Base-by-base conservation (phyloP, 1,140 invertebrate genomes). In the Drosophila repletoides region DNA sequence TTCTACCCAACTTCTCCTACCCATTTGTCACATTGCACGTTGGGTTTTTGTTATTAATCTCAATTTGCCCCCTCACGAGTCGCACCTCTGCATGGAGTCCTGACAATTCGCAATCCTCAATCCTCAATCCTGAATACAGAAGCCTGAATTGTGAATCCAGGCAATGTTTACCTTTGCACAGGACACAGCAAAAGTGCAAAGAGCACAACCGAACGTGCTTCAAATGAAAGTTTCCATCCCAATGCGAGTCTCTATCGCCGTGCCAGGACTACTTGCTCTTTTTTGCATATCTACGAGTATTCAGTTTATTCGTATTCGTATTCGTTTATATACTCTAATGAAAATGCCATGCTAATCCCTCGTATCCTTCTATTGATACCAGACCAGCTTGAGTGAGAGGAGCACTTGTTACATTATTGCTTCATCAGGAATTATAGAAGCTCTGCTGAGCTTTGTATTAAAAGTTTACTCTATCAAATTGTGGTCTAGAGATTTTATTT, bases 11-110 rank as follows among this genome's bases (percentile, higher is more conserved):
- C 9, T 17, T 6, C 21, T 24, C 2, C 67, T 48, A 36, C 66
- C 76, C 66, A 80, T 80, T 80, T 80, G 76, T 80, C 76, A 80
- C 72, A 72, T 80, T 76, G 70, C 73, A 69, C 69, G 76, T 73
- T 76, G 60, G 43, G 38, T 66, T 76, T 83, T 67, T 65, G 76
- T 83, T 74, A 81, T 81, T 81, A 83, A 81, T 81, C 76, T 81
- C 68, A 81, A 81, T 81, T 81, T 80, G 72, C 58, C 56, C 51
- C 75, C 75, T 58, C 58, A 63, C 59, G n/a, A 75, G 48, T 70
- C 65, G 28, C 64, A 53, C 64, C 34, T 48, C 36, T 10, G 40
- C 29, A n/a, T 29, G 46, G 52, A 43, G 17, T n/a, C 10, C 29
- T 22, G 45, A 3, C 48, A 5, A 10, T 21, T 14, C 22, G 14